Percentiles rank a stretch among this genome's conserved stretches.
phyloP scores from a whole-genome alignment of 2,888 invertebrate species.

The Drosophila basisetae region DNA sequence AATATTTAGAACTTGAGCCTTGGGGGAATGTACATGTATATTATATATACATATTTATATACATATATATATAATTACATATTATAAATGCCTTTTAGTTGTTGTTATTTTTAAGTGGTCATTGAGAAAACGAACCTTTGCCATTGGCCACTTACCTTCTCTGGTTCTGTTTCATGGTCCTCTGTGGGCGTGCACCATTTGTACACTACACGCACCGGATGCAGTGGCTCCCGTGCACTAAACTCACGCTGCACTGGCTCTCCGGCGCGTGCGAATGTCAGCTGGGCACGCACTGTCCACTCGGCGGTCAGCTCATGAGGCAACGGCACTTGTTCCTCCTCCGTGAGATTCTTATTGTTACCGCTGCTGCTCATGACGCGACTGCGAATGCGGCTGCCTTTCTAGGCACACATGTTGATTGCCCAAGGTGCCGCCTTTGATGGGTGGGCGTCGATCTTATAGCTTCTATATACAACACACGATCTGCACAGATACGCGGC shows the following conservation, averaged over 20 bases:
- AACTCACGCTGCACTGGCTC: constrained; percentile 81
- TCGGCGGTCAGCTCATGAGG: constrained; percentile 86
- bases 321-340: constrained; percentile 49
- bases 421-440: constrained; percentile 28
- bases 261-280: constrained; percentile 87
- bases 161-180: constrained; percentile 44
- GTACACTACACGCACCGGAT: constrained; percentile 85
- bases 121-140: constrained; percentile 1
- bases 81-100: background rate
- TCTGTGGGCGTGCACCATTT: constrained; percentile 86
- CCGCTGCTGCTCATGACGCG: constrained; percentile 37
- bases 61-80: background rate
- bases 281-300: constrained; percentile 90
- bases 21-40: background rate
- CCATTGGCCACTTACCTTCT: constrained; percentile 52
- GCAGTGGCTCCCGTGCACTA: constrained; percentile 77
- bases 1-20: background rate
- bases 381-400: background rate
- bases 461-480: constrained; percentile 46
- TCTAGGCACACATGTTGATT: constrained; percentile 32
- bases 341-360: constrained; percentile 2
- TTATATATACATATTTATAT: background rate
- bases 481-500: constrained; percentile 61
- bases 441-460: background rate
- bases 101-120: background rate